Evolutionary conservation across 2,113 vertebrate genomes (phyloP), one percentile per base, ranked within the genome.

Genomic region (Sapajus apella): DNA sequence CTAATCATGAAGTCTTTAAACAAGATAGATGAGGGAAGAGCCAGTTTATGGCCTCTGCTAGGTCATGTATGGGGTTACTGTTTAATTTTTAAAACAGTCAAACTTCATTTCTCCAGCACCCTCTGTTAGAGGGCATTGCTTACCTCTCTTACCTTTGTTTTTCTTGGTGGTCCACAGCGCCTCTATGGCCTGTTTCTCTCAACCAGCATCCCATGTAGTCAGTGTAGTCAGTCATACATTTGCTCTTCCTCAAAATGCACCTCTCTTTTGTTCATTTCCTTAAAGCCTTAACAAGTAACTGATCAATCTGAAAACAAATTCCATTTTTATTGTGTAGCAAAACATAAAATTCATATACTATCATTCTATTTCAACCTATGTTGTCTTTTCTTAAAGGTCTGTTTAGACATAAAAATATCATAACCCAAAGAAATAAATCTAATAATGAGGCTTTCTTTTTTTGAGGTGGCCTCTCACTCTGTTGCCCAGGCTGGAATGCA

Each of bases 1-100:
- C 87, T 68, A 90, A 88, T 64, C 75, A 27, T 82, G 18, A 86
- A 43, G 8, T 96, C 58, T 84, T 82, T 68, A 40, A 95, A 73
- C 32, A 94, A 89, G 82, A 91, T 84, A 55, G 85, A 70, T 86
- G 77, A 92, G 75, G 47, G n/a, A 83, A 21, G n/a, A 93, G 21
- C 18, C 61, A 84, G 32, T 89, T 56, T 45, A 68, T 35, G 30
- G 3, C 93, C 50, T 40, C n/a, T 73, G n/a, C 50, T 87, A 77
- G 58, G 20, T 3, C 32, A 56, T 87, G 37, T 37, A 73, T 70
- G 35, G 32, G 16, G 32, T 83, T 75, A 40, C 23, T 91, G 75
- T 91, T 84, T 76, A 85, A 61, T 72, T 61, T 86, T 12, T 43
- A 23, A 97, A 90, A 68, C 27, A 79, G n/a, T 75, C 66, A 86